Evolutionary conservation across 2,797 vertebrate genomes (phyloP), one percentile per base, ranked within the genome.

Genomic region (Agapornis canus): DNA sequence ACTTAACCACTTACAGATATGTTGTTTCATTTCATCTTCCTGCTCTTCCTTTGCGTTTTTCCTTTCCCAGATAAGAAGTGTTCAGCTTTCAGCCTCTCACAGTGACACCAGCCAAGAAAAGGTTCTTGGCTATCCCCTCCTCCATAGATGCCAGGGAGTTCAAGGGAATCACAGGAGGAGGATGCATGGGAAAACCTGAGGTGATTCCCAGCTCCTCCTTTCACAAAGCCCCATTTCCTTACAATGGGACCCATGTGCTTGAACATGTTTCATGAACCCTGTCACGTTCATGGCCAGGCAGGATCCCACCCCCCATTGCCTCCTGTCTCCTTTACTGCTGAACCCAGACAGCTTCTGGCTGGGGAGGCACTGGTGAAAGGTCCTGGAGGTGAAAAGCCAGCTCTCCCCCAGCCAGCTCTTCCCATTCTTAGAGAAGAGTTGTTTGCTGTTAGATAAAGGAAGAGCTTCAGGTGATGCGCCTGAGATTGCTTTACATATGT

Each of bases 241-340:
- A 35, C 19, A 43, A 17, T 0, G 1, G 16, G 27, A 48, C 19
- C 8, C 0, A 0, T 1, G 1, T 10, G 4, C n/a, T n/a, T 37
- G 8, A 68, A 40, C 0, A 1, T 19, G 7, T n/a, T 83, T 86
- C 54, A 32, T 0, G 0, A 1, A 0, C 11, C 48, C 5, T 22
- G 11, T 48, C 19, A 2, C 5, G 16, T 15, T 37, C 11, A 1
- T 4, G 31, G 42, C 8, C 0, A 1, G n/a, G 25, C 23, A 72
- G 6, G 17, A 54, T 72, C 29, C 25, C 6, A 26, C 3, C 19
- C 7, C 18, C 35, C 47, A 21, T n/a, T 9, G 13, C 20, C 31
- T 73, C 22, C 56, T 79, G 26, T 48, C 32, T 86, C 18, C 39
- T 56, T n/a, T 39, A 15, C 21, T 39, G 43, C 29, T 27, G 19